phyloP scores from a whole-genome alignment of 2,888 invertebrate genomes.

The Margaritifera margaritifera region DNA sequence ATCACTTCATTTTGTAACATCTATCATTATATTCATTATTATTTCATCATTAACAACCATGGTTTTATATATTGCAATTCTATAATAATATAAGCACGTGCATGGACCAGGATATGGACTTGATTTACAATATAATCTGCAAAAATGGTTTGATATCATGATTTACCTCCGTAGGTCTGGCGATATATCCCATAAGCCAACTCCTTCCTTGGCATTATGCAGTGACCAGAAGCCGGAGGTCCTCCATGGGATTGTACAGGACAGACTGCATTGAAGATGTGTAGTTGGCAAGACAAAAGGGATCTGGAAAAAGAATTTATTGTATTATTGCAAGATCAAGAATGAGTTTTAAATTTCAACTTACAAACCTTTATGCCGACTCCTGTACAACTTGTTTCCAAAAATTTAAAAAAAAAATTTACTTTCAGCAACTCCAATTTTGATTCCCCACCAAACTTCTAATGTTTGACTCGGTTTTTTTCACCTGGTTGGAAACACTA shows the following conservation, averaged over 20 bases:
- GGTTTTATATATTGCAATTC: not conserved
- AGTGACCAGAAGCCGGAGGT: conserved; percentile 85
- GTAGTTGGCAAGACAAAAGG: conserved; percentile 81
- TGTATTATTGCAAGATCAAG: too few species aligned
- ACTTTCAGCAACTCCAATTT: too few species aligned
- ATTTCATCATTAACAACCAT: not conserved
- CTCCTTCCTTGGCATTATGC: conserved; percentile 93
- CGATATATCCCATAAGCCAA: conserved; percentile 92
- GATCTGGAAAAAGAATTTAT: conserved; percentile 73
- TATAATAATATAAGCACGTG: not conserved
- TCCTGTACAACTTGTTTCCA: too few species aligned
- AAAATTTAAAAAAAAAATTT: too few species aligned
- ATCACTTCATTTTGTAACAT: not conserved
- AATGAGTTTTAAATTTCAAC: too few species aligned
- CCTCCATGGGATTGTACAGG: conserved; percentile 91
- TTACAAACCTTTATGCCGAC: too few species aligned
- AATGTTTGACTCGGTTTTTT: too few species aligned
- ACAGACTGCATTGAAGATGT: conserved; percentile 93
- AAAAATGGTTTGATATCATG: not conserved
- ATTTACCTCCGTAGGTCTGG: conserved; percentile 83
- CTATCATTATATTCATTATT: not conserved
- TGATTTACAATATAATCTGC: not conserved
- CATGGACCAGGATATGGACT: not conserved
- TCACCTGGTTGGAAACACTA: too few species aligned
- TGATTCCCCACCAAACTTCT: too few species aligned